Evolutionary conservation across 1,140 invertebrate genomes (phyloP).

Genomic region (Aphelinus certus): DNA sequence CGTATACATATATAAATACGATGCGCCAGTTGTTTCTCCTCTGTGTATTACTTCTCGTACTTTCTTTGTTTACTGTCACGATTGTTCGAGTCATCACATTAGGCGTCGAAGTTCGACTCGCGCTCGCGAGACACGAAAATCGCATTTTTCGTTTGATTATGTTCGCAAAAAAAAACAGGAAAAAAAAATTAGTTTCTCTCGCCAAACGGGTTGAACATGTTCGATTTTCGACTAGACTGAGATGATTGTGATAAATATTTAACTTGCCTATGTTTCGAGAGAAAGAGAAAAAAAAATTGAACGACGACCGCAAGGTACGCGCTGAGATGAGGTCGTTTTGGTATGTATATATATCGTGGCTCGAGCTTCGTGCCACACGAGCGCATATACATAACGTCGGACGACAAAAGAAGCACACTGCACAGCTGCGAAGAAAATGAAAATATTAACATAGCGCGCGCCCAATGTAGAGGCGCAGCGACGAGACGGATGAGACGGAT

Average conservation of each 20-base stretch:
- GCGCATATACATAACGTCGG: neutral
- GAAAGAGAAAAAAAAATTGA: conserved; percentile 25
- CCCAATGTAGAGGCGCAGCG: conserved; percentile 22
- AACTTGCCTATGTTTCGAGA: conserved; percentile 50
- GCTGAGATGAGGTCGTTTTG: neutral
- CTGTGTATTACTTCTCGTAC: conserved; percentile 18
- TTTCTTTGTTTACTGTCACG: neutral
- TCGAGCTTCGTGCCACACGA: no score
- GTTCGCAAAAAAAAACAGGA: conserved; percentile 20
- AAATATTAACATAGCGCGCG: conserved; percentile 2
- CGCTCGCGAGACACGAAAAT: conserved; percentile 35
- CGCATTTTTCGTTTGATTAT: neutral
- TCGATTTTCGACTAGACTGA: conserved; percentile 65
- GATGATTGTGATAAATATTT: conserved; percentile 68
- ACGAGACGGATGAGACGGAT: conserved; percentile 38
- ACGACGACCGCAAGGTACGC: neutral
- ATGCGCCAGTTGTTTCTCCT: conserved; percentile 4
- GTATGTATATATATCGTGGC: no score
- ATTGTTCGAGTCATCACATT: neutral
- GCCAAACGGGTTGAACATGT: conserved; percentile 61
- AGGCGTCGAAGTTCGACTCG: conserved; percentile 31
- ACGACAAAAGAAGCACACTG: conserved; percentile 4
- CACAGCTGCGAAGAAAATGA: neutral
- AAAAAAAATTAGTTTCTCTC: conserved; percentile 51
- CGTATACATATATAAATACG: neutral